Percentiles rank a stretch among this genome's conserved stretches.
phyloP scores from a whole-genome alignment of 1,140 invertebrate genomes.

The Caligus rogercresseyi region DNA sequence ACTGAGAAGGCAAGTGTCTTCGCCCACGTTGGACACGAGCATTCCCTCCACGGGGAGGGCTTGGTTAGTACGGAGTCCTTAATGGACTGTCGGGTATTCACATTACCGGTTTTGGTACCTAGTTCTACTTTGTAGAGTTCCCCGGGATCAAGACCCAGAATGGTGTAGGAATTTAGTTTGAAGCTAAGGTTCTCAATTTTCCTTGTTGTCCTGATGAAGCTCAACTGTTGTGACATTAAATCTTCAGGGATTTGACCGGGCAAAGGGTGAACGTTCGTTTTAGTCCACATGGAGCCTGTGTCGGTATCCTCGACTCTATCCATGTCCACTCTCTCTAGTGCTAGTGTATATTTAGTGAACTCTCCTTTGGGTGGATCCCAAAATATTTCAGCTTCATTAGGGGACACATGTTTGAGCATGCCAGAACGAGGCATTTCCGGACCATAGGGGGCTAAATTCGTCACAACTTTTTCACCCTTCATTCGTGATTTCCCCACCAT shows the following conservation, averaged over 20 bases:
- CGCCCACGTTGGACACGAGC: background rate
- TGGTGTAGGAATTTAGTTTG: constrained; percentile 11
- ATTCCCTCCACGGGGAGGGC: background rate
- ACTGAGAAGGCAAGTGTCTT: background rate
- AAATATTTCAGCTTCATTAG: constrained; percentile 8
- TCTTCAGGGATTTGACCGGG: no score
- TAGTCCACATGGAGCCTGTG: background rate
- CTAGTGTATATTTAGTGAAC: constrained; percentile 15
- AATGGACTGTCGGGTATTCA: constrained; percentile 7
- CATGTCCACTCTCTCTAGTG: background rate
- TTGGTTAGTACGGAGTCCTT: constrained; percentile 7
- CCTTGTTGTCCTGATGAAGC: background rate
- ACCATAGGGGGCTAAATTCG: constrained; percentile 17
- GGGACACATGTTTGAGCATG: constrained; percentile 2
- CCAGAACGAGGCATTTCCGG: constrained; percentile 15
- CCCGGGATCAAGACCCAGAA: constrained; percentile 10
- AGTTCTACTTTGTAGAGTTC: constrained; percentile 7
- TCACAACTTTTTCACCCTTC: constrained; percentile 18
- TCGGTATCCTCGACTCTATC: background rate
- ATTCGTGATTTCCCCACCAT: constrained; percentile 16
- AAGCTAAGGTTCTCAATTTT: constrained; percentile 5
- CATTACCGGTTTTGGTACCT: constrained; percentile 8
- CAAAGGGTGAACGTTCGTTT: background rate
- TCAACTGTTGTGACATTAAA: background rate
- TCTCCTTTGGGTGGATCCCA: constrained; percentile 21